Conservation (phyloP, 2,797 vertebrate genomes). For the Hypotaenidia philippensis region DNA sequence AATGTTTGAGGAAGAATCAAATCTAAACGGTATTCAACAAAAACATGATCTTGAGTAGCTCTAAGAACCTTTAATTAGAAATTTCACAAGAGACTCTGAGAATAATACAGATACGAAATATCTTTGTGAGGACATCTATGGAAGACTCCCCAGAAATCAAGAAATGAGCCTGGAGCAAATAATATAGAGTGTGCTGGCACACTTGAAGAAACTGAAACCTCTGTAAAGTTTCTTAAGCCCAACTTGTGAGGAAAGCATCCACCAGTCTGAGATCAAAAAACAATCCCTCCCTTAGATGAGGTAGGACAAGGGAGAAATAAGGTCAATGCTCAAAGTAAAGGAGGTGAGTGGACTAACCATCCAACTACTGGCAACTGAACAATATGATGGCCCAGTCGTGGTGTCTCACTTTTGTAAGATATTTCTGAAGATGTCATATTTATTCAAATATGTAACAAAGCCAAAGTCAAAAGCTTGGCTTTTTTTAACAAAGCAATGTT, state of each 20-base stretch:
- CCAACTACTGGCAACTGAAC: neutral
- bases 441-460: neutral
- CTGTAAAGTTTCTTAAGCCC: neutral
- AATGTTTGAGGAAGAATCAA: neutral
- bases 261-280: neutral
- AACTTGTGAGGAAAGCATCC: neutral
- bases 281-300: rapidly evolving
- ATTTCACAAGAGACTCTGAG: neutral
- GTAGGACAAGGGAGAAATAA: neutral
- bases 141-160: neutral
- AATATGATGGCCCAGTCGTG: neutral
- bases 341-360: neutral
- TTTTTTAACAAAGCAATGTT: neutral
- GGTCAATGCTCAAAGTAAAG: neutral
- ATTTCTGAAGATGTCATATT: neutral
- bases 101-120: neutral
- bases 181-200: rapidly evolving
- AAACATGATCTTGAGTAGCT: neutral
- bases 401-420: neutral
- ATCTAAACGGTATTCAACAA: neutral
- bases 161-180: neutral
- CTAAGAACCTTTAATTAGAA: neutral
- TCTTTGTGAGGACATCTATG: neutral
- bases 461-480: neutral
- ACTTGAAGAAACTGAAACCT: neutral